Base-by-base conservation (phyloP, 2,113 vertebrate genomes). In the Phaetusa simplex region DNA sequence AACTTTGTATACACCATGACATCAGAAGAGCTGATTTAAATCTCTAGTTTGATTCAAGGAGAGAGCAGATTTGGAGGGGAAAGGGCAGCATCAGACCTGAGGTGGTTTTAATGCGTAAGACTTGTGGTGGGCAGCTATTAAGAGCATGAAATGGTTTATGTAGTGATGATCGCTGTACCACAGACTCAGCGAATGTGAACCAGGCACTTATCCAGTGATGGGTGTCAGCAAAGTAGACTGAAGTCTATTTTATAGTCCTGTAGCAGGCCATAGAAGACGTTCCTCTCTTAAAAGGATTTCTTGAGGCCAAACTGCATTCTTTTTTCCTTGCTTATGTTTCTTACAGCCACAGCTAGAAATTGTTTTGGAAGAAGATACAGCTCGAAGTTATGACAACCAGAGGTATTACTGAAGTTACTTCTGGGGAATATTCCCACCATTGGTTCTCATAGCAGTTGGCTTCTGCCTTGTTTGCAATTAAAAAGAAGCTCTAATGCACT, bases 91-190 rank as follows among this genome's bases (percentile, higher is more conserved):
- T 14, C 40, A 88, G 27, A 16, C 73, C 40, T 42, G 19, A 56
- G 61, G 20, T 66, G 16, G 22, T 71, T 64, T 65, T 65, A 26
- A 40, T 11, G 43, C 11, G 8, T 29, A 29, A 12, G 24, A 9
- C 7, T 55, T 50, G 49, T n/a, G 45, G 21, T n/a, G 1, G 11
- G 55, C 38, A 70, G 14, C 55, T 61, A 10, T 50, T 32, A 23
- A 29, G 62, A 26, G 17, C 0, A 0, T 66, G 50, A 21, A 30
- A 34, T 1, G 0, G 14, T 36, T 61, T 45, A 11, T 14, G 29
- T 22, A 61, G 55, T 9, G 15, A 59, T 9, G 15, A 59, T 30
- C 0, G 3, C 30, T 90, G 62, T 77, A 43, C 47, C 38, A 42
- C 6, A 29, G 61, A 21, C 9, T 29, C 17, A 14, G 27, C 1